Conservation (phyloP, 2,797 vertebrate species). For the Hylomyscus alleni region DNA sequence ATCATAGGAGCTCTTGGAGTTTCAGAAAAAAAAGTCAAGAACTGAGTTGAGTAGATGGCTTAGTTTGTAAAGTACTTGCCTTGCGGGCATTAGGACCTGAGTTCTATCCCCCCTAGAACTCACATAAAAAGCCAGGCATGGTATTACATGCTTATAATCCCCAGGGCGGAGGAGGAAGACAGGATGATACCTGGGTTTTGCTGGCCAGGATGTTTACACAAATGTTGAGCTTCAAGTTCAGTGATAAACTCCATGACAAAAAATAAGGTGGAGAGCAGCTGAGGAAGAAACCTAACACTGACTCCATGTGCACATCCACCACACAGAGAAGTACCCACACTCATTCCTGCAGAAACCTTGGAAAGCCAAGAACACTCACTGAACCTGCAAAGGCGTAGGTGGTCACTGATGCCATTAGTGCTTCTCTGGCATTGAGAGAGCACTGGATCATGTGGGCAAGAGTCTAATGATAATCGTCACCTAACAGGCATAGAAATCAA, state of each 20-base stretch:
- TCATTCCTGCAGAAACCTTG: background rate
- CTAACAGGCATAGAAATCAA: background rate
- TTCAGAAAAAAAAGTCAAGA: background rate
- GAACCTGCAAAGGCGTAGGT: background rate
- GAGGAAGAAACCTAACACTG: background rate
- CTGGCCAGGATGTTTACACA: background rate
- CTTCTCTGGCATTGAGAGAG: background rate
- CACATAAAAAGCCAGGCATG: background rate
- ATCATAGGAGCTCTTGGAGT: background rate
- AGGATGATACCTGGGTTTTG: background rate
- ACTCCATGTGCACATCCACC: background rate
- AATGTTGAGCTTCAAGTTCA: background rate
- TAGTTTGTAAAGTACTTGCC: background rate
- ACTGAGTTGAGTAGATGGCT: background rate
- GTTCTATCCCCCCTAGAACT: background rate
- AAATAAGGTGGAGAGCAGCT: background rate
- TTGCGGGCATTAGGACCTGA: background rate
- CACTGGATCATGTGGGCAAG: background rate
- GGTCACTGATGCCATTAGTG: background rate
- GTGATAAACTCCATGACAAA: background rate
- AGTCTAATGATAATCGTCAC: background rate
- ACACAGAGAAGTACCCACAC: background rate
- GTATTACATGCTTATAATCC: background rate
- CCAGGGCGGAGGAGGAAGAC: background rate
- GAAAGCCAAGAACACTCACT: background rate